Base-by-base conservation (phyloP, 1,140 invertebrate genomes). In the Heliconius hewitsoni region DNA sequence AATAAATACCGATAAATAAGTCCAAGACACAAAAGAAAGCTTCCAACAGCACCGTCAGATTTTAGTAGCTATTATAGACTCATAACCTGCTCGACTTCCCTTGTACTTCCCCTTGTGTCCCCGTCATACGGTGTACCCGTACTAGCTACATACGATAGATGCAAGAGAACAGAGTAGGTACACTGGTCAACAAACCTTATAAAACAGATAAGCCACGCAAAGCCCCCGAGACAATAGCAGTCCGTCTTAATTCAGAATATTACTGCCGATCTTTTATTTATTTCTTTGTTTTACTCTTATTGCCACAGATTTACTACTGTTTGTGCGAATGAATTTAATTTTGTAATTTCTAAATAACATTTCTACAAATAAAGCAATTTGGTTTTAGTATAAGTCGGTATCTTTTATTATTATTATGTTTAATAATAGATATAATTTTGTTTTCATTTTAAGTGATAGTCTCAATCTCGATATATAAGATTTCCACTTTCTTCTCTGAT, bases 191-290 rank as follows among this genome's bases (percentile, higher is more conserved):
- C 76, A 23, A 60, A 1, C 60, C 76, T 78, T 71, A 80, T 23
- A 60, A 57, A 52, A 73, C 71, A 83, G 81, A 84, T 87, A 84
- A 85, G 78, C 81, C 77, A 73, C 39, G 81, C 76, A 84, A 78
- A 84, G 77, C 84, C 81, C 79, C 81, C 79, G 80, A 73, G 74
- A 85, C 85, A 86, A 85, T 81, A 83, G 79, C 84, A 82, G 82
- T 87, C 84, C 80, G 77, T 86, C 86, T 85, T 87, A 83, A 87
- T 87, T 82, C 82, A 39, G 55, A 76, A 76, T 76, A 76, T 76
- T 76, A 76, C 37, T 39, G 30, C 39, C 74, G 57, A 76, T 76
- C 34, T 39, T 76, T 76, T 76, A 76, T 76, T 76, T 76, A 76
- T 80, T 42, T 52, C 74, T 76, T 76, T 76, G 74, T 77, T 71